phyloP scores from a whole-genome alignment of 2,113 vertebrate genomes.

The Alethe castanea region DNA sequence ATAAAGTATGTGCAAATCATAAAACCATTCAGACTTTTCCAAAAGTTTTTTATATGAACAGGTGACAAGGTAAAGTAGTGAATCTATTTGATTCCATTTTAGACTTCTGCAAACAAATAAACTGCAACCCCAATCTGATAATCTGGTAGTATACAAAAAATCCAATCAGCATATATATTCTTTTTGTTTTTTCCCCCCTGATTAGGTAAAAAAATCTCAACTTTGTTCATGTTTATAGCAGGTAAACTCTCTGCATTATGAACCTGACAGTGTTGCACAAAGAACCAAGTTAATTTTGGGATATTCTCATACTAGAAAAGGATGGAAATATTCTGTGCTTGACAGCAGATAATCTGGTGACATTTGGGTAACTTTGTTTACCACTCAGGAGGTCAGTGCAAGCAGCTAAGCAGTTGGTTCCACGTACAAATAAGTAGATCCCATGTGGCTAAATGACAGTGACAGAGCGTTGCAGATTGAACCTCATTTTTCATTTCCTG shows the following conservation, averaged over 20 bases:
- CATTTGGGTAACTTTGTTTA: constrained; percentile 5
- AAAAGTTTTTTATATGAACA: background rate
- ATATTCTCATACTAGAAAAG: background rate
- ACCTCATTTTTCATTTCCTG: constrained; percentile 17
- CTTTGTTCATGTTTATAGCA: constrained; percentile 13
- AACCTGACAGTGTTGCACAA: background rate
- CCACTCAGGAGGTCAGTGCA: background rate
- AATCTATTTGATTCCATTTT: background rate
- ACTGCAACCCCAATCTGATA: background rate
- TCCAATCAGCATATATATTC: background rate
- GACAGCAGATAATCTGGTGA: background rate
- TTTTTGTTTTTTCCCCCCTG: fast-evolving
- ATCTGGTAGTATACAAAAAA: background rate
- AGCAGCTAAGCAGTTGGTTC: background rate
- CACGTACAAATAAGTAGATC: background rate
- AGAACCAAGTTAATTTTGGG: background rate
- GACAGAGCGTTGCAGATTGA: background rate
- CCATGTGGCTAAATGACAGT: background rate
- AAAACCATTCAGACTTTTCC: constrained; percentile 2
- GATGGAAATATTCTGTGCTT: background rate
- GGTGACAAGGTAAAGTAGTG: background rate
- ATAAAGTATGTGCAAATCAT: constrained; percentile 23
- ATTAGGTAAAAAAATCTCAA: background rate
- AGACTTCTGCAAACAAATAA: background rate
- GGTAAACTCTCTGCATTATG: background rate